A percentile compares a stretch with the other conserved stretches of the same genome.
These are phyloP conservation scores for Teinopalpus imperialis DNA, from an alignment of 2,888 invertebrate genomes.

Conservation along the genomic window DNA sequence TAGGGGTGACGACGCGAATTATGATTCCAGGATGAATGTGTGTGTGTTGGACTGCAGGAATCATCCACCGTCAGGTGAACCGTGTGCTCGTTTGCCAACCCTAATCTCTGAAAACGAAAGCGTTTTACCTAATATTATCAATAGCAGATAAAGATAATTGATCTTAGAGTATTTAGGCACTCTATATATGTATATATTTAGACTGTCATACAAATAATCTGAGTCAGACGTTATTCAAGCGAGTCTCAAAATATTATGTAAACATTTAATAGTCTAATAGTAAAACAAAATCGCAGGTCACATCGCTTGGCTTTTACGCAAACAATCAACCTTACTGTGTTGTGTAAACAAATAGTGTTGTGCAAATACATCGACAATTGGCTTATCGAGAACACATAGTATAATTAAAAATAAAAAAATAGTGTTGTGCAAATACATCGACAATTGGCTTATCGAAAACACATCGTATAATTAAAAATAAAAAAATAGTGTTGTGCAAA, in stretches of 20 bases:
- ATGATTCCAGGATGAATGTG: too few species aligned
- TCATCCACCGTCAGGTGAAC: too few species aligned
- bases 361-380: conserved; percentile 6
- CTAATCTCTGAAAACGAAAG: too few species aligned
- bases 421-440: conserved; percentile 11
- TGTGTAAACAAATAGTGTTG: conserved; percentile 15
- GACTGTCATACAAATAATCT: neutral
- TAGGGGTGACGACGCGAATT: too few species aligned
- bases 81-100: too few species aligned
- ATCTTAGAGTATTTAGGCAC: too few species aligned
- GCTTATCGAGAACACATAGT: neutral
- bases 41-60: too few species aligned
- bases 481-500: conserved; percentile 7
- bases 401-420: neutral
- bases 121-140: too few species aligned
- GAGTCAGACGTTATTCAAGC: neutral
- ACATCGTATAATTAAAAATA: too few species aligned
- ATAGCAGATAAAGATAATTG: too few species aligned
- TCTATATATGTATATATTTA: too few species aligned
- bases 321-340: conserved; percentile 15
- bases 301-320: conserved; percentile 1
- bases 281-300: conserved; percentile 12
- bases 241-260: conserved; percentile 20
- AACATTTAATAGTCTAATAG: conserved; percentile 8
- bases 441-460: neutral